Evolutionary conservation across 2,888 invertebrate genomes (phyloP).

Genomic region (Oscheius sp.): DNA sequence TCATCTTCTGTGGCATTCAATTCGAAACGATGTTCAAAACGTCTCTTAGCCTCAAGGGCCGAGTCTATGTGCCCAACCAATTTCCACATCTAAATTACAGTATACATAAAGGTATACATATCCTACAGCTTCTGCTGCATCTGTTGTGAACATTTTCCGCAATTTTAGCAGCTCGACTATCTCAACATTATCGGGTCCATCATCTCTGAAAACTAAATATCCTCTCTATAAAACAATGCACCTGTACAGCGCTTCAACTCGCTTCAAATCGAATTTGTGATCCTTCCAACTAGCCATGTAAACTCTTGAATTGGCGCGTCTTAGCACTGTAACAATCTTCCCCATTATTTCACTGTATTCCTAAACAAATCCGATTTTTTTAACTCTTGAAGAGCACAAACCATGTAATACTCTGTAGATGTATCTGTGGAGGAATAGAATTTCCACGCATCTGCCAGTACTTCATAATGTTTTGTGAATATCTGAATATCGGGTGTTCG

Average conservation of each 20-base stretch:
- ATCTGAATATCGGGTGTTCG: constrained; percentile 40
- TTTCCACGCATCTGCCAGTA: constrained; percentile 49
- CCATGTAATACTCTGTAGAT: neutral
- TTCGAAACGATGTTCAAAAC: constrained; percentile 13
- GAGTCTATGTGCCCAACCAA: constrained; percentile 12
- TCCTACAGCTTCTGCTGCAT: neutral
- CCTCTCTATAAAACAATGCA: neutral
- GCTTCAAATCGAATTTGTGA: constrained; percentile 58
- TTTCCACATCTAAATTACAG: constrained; percentile 24
- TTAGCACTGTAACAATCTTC: constrained; percentile 37
- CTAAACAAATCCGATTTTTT: neutral
- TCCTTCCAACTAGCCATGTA: constrained; percentile 58
- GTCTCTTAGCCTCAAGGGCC: constrained; percentile 24
- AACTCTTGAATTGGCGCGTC: constrained; percentile 35
- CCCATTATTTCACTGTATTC: constrained; percentile 39
- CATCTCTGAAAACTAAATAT: constrained; percentile 44
- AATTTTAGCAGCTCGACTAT: constrained; percentile 63
- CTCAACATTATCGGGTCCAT: constrained; percentile 57
- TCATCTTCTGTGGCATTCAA: neutral
- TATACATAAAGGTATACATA: neutral
- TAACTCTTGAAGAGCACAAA: neutral
- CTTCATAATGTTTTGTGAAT: constrained; percentile 50
- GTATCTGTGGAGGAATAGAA: constrained; percentile 32
- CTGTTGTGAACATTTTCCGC: constrained; percentile 59
- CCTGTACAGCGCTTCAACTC: constrained; percentile 55